Evolutionary conservation across 2,797 vertebrate genomes (phyloP).

Genomic region (Meda fulgida): DNA sequence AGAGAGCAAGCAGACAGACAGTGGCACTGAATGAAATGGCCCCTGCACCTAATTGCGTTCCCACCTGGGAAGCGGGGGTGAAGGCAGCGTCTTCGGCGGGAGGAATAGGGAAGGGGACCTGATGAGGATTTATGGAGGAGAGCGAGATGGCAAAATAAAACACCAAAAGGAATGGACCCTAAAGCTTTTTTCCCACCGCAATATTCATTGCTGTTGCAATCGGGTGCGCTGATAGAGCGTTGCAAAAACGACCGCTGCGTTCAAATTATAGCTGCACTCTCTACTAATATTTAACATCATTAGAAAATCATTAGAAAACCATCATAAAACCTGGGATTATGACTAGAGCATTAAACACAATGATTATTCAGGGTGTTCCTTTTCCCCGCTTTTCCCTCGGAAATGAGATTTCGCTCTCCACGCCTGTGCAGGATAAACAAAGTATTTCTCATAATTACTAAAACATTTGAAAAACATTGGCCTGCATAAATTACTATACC

Average conservation of each 20-base stretch:
- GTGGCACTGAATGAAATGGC: slow-evolving; percentile 81
- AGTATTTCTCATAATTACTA: slow-evolving; percentile 83
- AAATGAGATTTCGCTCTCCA: slow-evolving; percentile 81
- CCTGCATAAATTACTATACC: slow-evolving; percentile 77
- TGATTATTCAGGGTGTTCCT: slow-evolving; percentile 85
- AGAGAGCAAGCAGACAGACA: slow-evolving; percentile 75
- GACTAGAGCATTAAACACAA: slow-evolving; percentile 87
- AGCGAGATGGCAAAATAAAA: slow-evolving; percentile 82
- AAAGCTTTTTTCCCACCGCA: slow-evolving; percentile 79
- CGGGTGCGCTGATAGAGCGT: slow-evolving; percentile 75
- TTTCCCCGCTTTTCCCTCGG: slow-evolving; percentile 76
- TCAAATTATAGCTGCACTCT: slow-evolving; percentile 85
- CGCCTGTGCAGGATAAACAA: slow-evolving; percentile 70
- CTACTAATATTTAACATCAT: slow-evolving; percentile 89
- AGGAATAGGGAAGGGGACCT: slow-evolving; percentile 37
- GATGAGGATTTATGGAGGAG: slow-evolving; percentile 85
- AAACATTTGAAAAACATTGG: slow-evolving; percentile 82
- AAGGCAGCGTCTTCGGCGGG: slow-evolving; percentile 35
- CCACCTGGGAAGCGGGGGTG: slow-evolving; percentile 78
- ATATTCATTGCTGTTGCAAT: slow-evolving; percentile 84
- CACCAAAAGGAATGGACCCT: slow-evolving; percentile 81
- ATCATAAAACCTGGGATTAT: slow-evolving; percentile 88
- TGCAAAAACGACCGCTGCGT: slow-evolving; percentile 76
- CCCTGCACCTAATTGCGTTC: slow-evolving; percentile 82
- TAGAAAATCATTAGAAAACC: slow-evolving; percentile 89